Conservation (phyloP, 2,888 invertebrate species). For the Cephalotes varians region DNA sequence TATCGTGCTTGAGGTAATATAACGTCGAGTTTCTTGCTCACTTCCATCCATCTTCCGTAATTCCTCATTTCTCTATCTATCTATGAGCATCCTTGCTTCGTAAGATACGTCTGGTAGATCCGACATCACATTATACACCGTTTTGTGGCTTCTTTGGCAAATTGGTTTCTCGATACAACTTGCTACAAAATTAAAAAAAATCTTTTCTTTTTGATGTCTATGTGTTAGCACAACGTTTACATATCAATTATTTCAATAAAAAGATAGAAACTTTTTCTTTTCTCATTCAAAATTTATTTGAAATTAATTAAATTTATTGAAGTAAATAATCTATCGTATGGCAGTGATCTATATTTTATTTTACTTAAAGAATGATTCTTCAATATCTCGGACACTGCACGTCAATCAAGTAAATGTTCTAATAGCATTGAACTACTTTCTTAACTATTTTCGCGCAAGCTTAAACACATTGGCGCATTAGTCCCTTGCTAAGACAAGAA, state of each 20-base stretch:
- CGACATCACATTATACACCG: conserved; percentile 48
- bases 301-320: neutral
- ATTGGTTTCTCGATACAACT: conserved; percentile 41
- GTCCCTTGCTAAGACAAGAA: conserved; percentile 26
- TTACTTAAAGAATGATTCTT: conserved; percentile 5
- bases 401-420: neutral
- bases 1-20: conserved; percentile 57
- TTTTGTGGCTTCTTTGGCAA: conserved; percentile 39
- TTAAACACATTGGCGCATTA: conserved; percentile 17
- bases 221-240: neutral
- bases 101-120: conserved; percentile 44
- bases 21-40: conserved; percentile 56
- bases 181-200: neutral
- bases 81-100: conserved; percentile 52
- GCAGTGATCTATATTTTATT: neutral
- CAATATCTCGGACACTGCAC: neutral
- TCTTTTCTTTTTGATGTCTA: neutral
- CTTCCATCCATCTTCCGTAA: conserved; percentile 55
- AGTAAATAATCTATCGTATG: neutral
- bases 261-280: neutral
- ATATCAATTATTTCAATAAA: neutral
- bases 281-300: neutral
- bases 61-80: conserved; percentile 55
- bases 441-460: conserved; percentile 1
- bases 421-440: conserved; percentile 23